Percentiles rank a stretch among this genome's conserved stretches.
phyloP scores from a whole-genome alignment of 2,888 invertebrate species.

The Melitaea athalia region DNA sequence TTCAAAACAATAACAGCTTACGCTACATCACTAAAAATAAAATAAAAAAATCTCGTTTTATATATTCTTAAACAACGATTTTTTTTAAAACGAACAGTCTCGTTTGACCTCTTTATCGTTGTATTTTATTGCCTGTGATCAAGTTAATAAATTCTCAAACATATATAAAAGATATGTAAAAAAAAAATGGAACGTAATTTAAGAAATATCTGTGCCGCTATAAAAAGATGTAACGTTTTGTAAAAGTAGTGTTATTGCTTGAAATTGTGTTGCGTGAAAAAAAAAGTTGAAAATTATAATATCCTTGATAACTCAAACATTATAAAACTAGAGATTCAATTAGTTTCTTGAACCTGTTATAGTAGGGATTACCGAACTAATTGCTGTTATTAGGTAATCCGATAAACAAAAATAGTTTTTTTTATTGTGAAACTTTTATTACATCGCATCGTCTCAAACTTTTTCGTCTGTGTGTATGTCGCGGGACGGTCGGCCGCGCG shows the following conservation, averaged over 20 bases:
- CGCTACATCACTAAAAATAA: constrained; percentile 32
- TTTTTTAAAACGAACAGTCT: constrained; percentile 53
- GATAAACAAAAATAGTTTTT: no score
- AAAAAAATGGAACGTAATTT: constrained; percentile 53
- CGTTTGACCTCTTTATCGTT: constrained; percentile 68
- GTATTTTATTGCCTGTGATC: constrained; percentile 65
- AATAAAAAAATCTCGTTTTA: constrained; percentile 35
- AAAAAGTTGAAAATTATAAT: constrained; percentile 9
- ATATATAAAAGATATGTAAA: constrained; percentile 45
- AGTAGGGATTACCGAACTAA: no score
- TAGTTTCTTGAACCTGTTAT: no score
- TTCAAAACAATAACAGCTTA: constrained; percentile 9
- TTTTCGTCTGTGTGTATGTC: no score
- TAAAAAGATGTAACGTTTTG: constrained; percentile 40
- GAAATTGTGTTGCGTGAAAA: constrained; percentile 8
- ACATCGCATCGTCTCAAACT: no score
- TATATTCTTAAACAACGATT: constrained; percentile 41
- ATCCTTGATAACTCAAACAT: background rate
- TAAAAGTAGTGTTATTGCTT: constrained; percentile 14
- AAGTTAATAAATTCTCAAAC: constrained; percentile 66
- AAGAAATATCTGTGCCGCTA: constrained; percentile 63
- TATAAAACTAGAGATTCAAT: no score
- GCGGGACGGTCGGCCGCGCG: no score
- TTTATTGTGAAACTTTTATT: no score
- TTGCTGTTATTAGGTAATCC: no score